Evolutionary conservation across 2,113 vertebrate species (phyloP).

Genomic region (Nanorana parkeri): DNA sequence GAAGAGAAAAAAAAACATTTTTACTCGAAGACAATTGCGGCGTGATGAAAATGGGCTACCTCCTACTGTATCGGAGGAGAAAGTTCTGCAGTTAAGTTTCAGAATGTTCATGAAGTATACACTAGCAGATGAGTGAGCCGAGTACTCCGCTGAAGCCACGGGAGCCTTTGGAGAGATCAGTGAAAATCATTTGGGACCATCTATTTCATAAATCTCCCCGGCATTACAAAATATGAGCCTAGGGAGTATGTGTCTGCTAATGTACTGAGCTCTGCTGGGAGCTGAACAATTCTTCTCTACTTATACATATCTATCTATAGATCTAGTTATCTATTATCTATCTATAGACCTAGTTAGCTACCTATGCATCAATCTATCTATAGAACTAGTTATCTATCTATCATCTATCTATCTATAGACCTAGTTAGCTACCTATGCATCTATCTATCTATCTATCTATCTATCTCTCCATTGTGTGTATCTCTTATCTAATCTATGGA

Average conservation of each 20-base stretch:
- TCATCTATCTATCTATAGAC: slow-evolving; percentile 17
- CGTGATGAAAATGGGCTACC: slow-evolving; percentile 5
- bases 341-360: slow-evolving; percentile 25
- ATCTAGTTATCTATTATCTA: too few relatives aligned
- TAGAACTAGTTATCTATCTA: too few relatives aligned
- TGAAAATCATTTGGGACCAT: slow-evolving; percentile 25
- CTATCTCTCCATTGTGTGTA: background rate
- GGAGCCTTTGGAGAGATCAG: slow-evolving; percentile 31
- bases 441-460: slow-evolving; percentile 22
- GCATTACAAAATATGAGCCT: slow-evolving; percentile 16
- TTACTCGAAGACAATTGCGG: slow-evolving; percentile 46
- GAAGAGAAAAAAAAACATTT: slow-evolving; percentile 15
- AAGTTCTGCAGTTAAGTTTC: slow-evolving; percentile 45
- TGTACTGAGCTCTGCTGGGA: slow-evolving; percentile 5
- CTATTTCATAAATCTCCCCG: slow-evolving; percentile 25
- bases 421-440: slow-evolving; percentile 25
- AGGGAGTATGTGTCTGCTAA: slow-evolving; percentile 30
- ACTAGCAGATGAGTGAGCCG: background rate
- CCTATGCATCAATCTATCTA: slow-evolving; percentile 30
- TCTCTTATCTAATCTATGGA: slow-evolving; percentile 1
- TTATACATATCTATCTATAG: too few relatives aligned
- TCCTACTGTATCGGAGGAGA: background rate
- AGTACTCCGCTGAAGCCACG: slow-evolving; percentile 6
- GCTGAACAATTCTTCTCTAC: slow-evolving; percentile 12
- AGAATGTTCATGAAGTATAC: background rate